Percentiles rank a stretch among this genome's conserved stretches.
phyloP scores from a whole-genome alignment of 2,113 vertebrate species.

The Nansenia antarctica region DNA sequence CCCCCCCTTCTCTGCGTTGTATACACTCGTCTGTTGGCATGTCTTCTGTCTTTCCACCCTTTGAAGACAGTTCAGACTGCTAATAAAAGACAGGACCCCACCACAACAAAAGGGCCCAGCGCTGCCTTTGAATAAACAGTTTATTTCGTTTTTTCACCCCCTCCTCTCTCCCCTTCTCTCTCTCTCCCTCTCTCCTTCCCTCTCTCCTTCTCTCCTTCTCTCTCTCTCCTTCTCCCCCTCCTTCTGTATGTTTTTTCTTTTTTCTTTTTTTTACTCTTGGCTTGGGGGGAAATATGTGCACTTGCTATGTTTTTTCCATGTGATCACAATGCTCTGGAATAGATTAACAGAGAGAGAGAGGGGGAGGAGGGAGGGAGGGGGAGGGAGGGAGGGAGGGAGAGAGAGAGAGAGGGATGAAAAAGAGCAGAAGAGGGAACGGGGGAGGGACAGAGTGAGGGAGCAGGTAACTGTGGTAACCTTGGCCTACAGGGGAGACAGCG shows the following conservation, averaged over 20 bases:
- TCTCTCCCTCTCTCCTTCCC: not conserved
- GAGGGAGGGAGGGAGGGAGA: conserved; percentile 31
- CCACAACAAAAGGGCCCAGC: conserved; percentile 81
- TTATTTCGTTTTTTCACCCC: conserved; percentile 64
- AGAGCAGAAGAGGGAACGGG: conserved; percentile 32
- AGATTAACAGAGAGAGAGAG: conserved; percentile 71
- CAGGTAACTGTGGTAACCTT: conserved; percentile 69
- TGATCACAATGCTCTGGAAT: conserved; percentile 81
- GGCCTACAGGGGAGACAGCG: conserved; percentile 15
- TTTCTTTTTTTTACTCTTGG: conserved; percentile 70
- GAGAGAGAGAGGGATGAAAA: conserved; percentile 56
- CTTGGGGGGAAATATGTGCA: conserved; percentile 78
- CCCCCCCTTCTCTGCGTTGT: conserved; percentile 60
- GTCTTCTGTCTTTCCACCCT: conserved; percentile 81
- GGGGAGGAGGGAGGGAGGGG: conserved; percentile 47
- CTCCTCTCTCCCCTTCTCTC: conserved; percentile 22
- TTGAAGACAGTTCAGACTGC: conserved; percentile 80
- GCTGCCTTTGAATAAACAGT: conserved; percentile 82
- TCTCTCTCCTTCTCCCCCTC: conserved; percentile 13
- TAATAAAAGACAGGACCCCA: conserved; percentile 85
- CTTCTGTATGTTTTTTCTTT: too few relatives aligned
- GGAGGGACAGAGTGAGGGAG: conserved; percentile 38
- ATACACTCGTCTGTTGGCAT: conserved; percentile 78
- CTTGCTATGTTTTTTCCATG: conserved; percentile 82
- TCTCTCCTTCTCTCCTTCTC: conserved; percentile 26